Percentiles rank a stretch among this genome's conserved stretches.
Evolutionary conservation across 2,888 invertebrate species (phyloP).

Genomic region (Cantharis flavilabris): DNA sequence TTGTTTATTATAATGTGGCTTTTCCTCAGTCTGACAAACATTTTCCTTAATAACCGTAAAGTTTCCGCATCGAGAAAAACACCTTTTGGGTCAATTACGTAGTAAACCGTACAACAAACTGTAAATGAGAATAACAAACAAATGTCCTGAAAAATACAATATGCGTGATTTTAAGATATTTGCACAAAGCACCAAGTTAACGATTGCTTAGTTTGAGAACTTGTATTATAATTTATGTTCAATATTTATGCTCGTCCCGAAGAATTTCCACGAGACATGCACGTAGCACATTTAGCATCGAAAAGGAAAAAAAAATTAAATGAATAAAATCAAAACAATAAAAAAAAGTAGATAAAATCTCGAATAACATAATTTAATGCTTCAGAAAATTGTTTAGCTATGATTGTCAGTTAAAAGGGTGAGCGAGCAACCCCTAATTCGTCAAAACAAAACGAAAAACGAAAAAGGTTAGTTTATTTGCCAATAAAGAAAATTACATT

Average conservation of each 20-base stretch:
- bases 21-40: not conserved
- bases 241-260: conserved; percentile 11
- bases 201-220: conserved; percentile 29
- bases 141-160: conserved; percentile 16
- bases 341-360: conserved; percentile 4
- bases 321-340: not conserved
- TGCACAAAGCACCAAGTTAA: conserved; percentile 13
- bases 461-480: not conserved
- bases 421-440: not conserved
- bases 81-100: conserved; percentile 9
- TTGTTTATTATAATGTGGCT: not conserved
- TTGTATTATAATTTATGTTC: conserved; percentile 29
- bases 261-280: conserved; percentile 13
- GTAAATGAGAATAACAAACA: conserved; percentile 5
- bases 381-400: not conserved
- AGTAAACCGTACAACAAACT: not conserved
- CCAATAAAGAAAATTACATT: not conserved
- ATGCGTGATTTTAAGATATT: conserved; percentile 26
- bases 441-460: not conserved
- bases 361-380: not conserved
- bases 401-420: not conserved
- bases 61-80: not conserved
- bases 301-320: conserved; percentile 9
- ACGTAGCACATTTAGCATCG: conserved; percentile 3
- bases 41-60: not conserved